Conservation (phyloP, 2,113 vertebrate species). For the Chascanopsetta lugubris region DNA sequence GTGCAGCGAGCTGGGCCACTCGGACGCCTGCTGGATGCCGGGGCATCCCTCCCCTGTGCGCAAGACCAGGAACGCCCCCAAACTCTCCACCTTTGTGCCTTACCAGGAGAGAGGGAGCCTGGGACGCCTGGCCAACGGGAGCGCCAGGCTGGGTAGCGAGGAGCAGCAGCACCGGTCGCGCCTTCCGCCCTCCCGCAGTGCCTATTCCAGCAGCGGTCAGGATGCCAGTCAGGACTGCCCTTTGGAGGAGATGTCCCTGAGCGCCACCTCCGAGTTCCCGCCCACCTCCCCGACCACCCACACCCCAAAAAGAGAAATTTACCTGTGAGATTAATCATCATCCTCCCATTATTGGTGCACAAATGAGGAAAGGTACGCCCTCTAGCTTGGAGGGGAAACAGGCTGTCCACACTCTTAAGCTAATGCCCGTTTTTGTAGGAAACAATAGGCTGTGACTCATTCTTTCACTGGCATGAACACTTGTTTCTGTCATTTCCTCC, state of each 20-base stretch:
- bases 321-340: constrained; percentile 88
- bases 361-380: constrained; percentile 60
- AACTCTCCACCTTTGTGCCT: constrained; percentile 99
- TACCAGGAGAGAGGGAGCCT: constrained; percentile 99
- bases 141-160: constrained; percentile 92
- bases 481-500: constrained; percentile 71
- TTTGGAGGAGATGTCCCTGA: constrained; percentile 97
- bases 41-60: constrained; percentile 94
- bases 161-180: constrained; percentile 84
- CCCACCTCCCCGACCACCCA: constrained; percentile 90
- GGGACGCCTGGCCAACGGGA: constrained; percentile 94
- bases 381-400: constrained; percentile 54
- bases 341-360: constrained; percentile 59
- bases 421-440: constrained; percentile 63
- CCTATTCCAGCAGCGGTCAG: constrained; percentile 97
- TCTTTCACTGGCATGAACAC: constrained; percentile 68
- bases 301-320: constrained; percentile 97
- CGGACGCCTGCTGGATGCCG: constrained; percentile 99
- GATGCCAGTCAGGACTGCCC: constrained; percentile 94
- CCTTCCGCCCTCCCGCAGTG: constrained; percentile 98
- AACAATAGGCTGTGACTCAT: constrained; percentile 68
- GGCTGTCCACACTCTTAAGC: constrained; percentile 61
- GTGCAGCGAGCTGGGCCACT: constrained; percentile 98
- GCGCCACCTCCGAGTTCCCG: constrained; percentile 94
- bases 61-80: constrained; percentile 96